Conservation (phyloP, 2,888 invertebrate species). For the Cylindroiulus punctatus region DNA sequence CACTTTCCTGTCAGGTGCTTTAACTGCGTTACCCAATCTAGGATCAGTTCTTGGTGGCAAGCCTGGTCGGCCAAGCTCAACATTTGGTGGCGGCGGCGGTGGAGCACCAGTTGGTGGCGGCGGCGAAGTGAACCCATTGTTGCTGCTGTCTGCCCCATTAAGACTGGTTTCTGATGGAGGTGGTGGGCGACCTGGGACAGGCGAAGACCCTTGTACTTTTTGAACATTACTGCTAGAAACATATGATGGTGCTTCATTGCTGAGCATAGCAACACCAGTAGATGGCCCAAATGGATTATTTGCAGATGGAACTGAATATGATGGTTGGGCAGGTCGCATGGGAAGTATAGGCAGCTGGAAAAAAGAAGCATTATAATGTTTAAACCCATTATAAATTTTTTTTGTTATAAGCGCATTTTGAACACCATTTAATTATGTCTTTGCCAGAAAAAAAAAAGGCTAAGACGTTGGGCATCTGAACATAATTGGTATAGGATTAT, state of each 20-base stretch:
- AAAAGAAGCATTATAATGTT: background rate
- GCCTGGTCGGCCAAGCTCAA: constrained; percentile 56
- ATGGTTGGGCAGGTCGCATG: background rate
- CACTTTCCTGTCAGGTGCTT: constrained; percentile 50
- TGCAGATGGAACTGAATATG: background rate
- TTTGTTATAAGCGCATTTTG: no score
- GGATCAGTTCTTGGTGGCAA: constrained; percentile 55
- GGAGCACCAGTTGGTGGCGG: constrained; percentile 59
- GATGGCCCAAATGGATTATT: background rate
- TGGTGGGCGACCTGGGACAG: constrained; percentile 49
- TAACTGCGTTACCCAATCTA: constrained; percentile 17
- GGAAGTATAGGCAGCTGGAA: background rate
- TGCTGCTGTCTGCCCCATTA: constrained; percentile 47
- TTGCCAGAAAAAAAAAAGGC: no score
- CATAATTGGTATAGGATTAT: no score
- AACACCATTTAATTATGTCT: no score
- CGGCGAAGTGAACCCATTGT: constrained; percentile 54
- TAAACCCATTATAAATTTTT: no score
- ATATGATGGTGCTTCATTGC: background rate
- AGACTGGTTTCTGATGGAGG: constrained; percentile 48
- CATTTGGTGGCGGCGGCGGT: constrained; percentile 57
- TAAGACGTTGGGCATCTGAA: no score
- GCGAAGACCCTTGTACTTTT: background rate
- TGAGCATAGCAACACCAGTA: background rate
- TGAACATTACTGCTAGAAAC: background rate